Evolutionary conservation across 2,888 invertebrate species (phyloP).

Genomic region (Arctia plantaginis): DNA sequence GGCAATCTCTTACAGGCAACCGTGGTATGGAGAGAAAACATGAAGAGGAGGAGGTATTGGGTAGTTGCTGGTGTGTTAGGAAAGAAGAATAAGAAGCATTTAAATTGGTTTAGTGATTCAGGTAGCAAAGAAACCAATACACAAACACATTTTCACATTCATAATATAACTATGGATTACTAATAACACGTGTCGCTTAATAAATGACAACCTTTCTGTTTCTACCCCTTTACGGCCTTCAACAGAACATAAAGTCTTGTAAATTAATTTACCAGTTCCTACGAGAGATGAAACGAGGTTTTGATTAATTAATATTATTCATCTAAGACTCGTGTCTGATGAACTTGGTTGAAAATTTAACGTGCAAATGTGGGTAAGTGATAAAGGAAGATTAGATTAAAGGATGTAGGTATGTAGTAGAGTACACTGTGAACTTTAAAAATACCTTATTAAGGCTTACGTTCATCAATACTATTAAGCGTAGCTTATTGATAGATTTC

Average conservation of each 20-base stretch:
- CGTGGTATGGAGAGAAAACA: too few species aligned
- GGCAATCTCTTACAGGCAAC: too few species aligned
- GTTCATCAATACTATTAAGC: neutral
- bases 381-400: too few species aligned
- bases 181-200: neutral
- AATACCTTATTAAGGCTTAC: neutral
- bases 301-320: conserved; percentile 41
- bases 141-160: too few species aligned
- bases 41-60: too few species aligned
- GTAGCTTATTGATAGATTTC: neutral
- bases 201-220: neutral
- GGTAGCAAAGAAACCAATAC: too few species aligned
- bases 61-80: too few species aligned
- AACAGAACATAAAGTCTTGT: conserved; percentile 1
- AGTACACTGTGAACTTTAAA: neutral
- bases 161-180: too few species aligned
- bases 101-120: too few species aligned
- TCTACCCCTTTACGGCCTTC: neutral
- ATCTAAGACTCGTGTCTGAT: conserved; percentile 11
- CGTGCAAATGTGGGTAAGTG: neutral
- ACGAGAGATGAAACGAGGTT: neutral
- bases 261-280: conserved; percentile 34
- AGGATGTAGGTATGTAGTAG: neutral
- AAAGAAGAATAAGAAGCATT: too few species aligned
- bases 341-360: conserved; percentile 17